A percentile compares a stretch with the other conserved stretches of the same genome.
Evolutionary conservation across 2,113 vertebrate species (phyloP).

Genomic region (Microcebus griseorufus): DNA sequence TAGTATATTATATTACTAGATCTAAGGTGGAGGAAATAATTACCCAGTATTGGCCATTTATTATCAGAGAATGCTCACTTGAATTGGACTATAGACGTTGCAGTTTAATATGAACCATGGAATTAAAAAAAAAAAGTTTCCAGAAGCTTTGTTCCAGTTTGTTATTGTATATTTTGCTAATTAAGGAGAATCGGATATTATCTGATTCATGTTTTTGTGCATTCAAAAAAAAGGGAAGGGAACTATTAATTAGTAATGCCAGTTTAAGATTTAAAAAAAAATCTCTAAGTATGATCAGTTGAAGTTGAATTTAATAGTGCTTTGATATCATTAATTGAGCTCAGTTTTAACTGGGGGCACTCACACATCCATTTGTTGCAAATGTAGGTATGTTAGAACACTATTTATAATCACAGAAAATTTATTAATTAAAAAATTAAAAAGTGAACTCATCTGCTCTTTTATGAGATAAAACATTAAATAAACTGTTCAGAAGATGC

Average conservation of each 20-base stretch:
- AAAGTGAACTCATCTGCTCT: neutral
- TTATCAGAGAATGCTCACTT: neutral
- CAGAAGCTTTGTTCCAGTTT: neutral
- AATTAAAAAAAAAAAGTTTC: neutral
- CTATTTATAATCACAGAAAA: neutral
- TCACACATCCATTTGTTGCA: neutral
- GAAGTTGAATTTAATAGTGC: neutral
- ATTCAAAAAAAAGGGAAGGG: neutral
- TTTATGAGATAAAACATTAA: neutral
- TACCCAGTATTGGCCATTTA: neutral
- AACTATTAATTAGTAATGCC: neutral
- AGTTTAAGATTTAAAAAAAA: neutral
- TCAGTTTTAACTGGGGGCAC: neutral
- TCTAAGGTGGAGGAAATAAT: neutral
- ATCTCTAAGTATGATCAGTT: neutral
- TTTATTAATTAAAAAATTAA: neutral
- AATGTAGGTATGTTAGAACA: neutral
- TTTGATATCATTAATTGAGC: neutral
- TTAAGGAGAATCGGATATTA: neutral
- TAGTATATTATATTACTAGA: neutral
- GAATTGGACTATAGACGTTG: neutral
- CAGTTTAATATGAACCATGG: neutral
- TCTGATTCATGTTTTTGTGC: neutral
- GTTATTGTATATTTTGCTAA: neutral
- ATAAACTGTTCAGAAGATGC: neutral